These are phyloP conservation scores for Nematostella vectensis DNA, from an alignment of 92 coral and sea anemone genomes.

Conservation along the genomic window DNA sequence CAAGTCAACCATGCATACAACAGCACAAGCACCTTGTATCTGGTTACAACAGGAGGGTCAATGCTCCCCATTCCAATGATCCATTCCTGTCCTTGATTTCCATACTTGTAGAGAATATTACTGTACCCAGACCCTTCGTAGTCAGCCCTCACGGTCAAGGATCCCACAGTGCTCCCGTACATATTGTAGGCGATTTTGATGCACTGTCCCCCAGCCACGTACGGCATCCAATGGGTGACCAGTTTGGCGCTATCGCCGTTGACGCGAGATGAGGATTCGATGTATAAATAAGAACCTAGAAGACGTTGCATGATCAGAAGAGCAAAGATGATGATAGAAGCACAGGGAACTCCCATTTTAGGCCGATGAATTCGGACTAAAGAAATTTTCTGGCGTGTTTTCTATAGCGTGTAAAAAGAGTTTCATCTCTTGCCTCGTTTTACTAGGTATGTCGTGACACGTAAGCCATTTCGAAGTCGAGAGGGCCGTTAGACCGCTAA, in stretches of 20 bases:
- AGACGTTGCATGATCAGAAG: too few species aligned
- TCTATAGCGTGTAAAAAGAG: too few species aligned
- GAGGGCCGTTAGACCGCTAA: too few species aligned
- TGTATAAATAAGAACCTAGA: conserved; percentile 67
- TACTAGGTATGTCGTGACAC: too few species aligned
- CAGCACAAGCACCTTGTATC: conserved; percentile 17
- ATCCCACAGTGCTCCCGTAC: conserved; percentile 67
- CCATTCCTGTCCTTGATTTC: conserved; percentile 72
- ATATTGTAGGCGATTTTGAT: conserved; percentile 70
- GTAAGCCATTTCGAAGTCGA: too few species aligned
- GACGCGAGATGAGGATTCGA: conserved; percentile 52
- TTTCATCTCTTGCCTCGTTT: too few species aligned
- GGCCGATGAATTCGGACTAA: too few species aligned
- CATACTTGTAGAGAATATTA: conserved; percentile 44
- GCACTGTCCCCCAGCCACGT: conserved; percentile 52
- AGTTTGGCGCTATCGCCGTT: conserved; percentile 49
- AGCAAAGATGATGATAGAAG: too few species aligned
- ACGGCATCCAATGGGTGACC: conserved; percentile 36
- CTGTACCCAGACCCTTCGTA: conserved; percentile 16
- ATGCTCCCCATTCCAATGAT: conserved; percentile 50
- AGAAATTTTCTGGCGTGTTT: too few species aligned
- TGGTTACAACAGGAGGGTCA: conserved; percentile 16
- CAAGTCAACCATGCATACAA: neutral
- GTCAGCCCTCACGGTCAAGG: conserved; percentile 37
- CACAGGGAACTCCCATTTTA: too few species aligned